Conservation (phyloP, 2,797 vertebrate genomes). For the Peromyscus melanophrys region DNA sequence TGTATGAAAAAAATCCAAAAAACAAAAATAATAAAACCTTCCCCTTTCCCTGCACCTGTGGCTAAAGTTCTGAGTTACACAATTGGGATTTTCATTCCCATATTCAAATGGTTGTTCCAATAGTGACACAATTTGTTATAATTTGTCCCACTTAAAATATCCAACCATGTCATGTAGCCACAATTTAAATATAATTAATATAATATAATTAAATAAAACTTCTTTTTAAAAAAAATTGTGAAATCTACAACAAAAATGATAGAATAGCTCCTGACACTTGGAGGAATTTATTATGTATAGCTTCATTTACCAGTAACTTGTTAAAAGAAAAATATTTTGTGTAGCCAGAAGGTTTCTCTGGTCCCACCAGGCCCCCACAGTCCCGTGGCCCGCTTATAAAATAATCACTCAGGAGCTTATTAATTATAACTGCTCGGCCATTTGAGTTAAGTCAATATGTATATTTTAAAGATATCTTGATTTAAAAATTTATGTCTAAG, state of each 20-base stretch:
- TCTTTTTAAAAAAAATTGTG: neutral
- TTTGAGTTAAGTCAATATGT: too few species aligned
- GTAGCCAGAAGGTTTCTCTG: too few species aligned
- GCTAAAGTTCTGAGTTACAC: slow-evolving; percentile 37
- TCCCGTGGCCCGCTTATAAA: too few species aligned
- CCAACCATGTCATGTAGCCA: neutral
- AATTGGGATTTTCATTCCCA: slow-evolving; percentile 30
- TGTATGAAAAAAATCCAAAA: neutral
- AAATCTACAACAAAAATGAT: slow-evolving; percentile 5
- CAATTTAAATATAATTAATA: slow-evolving; percentile 39
- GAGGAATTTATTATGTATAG: neutral
- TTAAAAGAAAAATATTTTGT: neutral
- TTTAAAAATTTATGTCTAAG: too few species aligned
- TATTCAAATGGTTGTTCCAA: slow-evolving; percentile 24
- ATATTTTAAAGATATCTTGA: too few species aligned
- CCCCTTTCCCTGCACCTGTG: slow-evolving; percentile 49
- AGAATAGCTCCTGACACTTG: slow-evolving; percentile 29
- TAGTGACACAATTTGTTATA: neutral
- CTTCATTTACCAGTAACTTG: neutral
- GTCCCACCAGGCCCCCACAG: too few species aligned
- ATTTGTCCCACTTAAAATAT: slow-evolving; percentile 23
- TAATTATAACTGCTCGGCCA: too few species aligned
- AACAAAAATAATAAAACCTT: neutral
- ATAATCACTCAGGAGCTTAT: too few species aligned
- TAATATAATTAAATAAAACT: too few species aligned